Conservation (phyloP, 1,140 invertebrate species). For the Physella acuta region DNA sequence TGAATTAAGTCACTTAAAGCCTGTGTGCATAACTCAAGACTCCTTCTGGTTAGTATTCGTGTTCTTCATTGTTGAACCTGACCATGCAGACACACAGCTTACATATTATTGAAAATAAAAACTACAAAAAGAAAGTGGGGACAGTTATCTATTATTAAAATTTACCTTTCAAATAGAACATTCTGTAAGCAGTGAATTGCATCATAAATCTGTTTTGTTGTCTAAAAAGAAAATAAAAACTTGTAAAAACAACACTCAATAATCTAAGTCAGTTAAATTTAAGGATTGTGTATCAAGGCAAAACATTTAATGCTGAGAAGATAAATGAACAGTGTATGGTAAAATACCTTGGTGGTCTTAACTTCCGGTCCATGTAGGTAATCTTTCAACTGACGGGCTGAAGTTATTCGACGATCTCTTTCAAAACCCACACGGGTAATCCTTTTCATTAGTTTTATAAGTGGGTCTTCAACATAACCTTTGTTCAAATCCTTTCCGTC, state of each 20-base stretch:
- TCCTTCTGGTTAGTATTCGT: too few relatives aligned
- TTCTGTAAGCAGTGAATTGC: slow-evolving; percentile 42
- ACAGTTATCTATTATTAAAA: too few relatives aligned
- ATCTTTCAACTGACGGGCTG: slow-evolving; percentile 44
- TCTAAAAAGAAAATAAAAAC: slow-evolving; percentile 20
- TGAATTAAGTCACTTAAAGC: too few relatives aligned
- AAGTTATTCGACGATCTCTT: slow-evolving; percentile 40
- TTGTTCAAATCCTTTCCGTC: slow-evolving; percentile 12
- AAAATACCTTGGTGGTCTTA: slow-evolving; percentile 8
- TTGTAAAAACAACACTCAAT: background rate
- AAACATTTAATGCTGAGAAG: background rate
- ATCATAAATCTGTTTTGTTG: slow-evolving; percentile 40
- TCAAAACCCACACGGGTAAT: slow-evolving; percentile 28
- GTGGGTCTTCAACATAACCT: slow-evolving; percentile 6
- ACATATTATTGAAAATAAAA: too few relatives aligned
- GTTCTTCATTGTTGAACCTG: too few relatives aligned
- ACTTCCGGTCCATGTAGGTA: slow-evolving; percentile 40
- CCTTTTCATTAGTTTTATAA: slow-evolving; percentile 21
- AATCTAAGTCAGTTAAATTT: background rate
- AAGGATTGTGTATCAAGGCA: background rate
- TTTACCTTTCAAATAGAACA: slow-evolving; percentile 52
- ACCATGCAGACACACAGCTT: too few relatives aligned
- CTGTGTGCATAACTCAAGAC: too few relatives aligned
- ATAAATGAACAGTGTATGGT: background rate
- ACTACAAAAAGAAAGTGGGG: too few relatives aligned